These are phyloP conservation scores for Noctua pronuba DNA, from an alignment of 2,888 invertebrate genomes.

Conservation along the genomic window DNA sequence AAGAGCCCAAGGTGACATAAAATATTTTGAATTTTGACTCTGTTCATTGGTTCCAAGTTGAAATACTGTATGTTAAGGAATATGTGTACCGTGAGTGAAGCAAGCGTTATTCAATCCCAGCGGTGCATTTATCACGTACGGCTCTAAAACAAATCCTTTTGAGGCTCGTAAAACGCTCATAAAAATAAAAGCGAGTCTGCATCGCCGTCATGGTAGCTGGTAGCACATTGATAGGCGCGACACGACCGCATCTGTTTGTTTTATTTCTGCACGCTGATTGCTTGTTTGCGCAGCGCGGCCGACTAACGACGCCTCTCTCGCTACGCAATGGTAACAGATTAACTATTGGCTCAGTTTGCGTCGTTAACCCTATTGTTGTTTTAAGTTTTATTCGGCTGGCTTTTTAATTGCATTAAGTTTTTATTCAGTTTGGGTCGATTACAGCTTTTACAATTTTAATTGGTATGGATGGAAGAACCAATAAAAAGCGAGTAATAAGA, in stretches of 20 bases:
- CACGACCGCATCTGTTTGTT: conserved; percentile 66
- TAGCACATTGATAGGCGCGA: conserved; percentile 65
- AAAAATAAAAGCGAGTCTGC: conserved; percentile 65
- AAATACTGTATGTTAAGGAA: neutral
- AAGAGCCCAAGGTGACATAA: neutral
- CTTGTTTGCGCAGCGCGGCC: conserved; percentile 64
- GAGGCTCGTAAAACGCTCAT: conserved; percentile 64
- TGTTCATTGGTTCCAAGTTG: neutral
- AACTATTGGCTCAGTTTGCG: conserved; percentile 48
- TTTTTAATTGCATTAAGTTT: conserved; percentile 42
- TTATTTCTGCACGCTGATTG: conserved; percentile 68
- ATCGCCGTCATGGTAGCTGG: conserved; percentile 45
- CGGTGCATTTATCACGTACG: conserved; percentile 65
- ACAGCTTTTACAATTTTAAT: conserved; percentile 22
- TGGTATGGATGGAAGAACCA: conserved; percentile 2
- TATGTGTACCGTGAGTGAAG: neutral
- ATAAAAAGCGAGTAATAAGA: conserved; percentile 23
- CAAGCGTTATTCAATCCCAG: conserved; percentile 62
- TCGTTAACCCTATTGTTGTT: conserved; percentile 45
- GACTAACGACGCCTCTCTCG: conserved; percentile 63
- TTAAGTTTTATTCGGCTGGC: conserved; percentile 25
- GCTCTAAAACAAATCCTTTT: conserved; percentile 65
- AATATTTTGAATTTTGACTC: neutral
- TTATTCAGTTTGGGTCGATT: conserved; percentile 27
- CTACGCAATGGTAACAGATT: conserved; percentile 64